Evolutionary conservation across 2,113 vertebrate species (phyloP), one percentile per base, ranked within the genome.

Genomic region (Pelecanus crispus): DNA sequence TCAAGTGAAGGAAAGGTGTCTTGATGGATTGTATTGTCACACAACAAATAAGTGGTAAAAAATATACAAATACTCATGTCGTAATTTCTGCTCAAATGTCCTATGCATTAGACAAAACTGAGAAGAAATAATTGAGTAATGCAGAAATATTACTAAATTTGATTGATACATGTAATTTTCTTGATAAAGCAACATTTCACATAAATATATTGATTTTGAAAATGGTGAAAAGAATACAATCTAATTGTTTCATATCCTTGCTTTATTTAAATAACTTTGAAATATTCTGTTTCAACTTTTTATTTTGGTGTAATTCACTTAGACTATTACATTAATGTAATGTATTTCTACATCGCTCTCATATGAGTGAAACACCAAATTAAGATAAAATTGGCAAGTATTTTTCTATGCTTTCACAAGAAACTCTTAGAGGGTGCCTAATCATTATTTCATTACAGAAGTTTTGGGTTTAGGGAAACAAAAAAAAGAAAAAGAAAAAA

Each of bases 401-500:
- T 62, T 81, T 80, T 50, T 38, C 14, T 13, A 5, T 52, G 19
- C 9, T 88, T 91, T 88, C 53, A 36, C 24, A 61, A 49, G 8
- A 11, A 32, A 24, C 4, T 75, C 45, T 45, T 42, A 72, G 25
- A 72, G 42, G 11, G 5, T 52, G 3, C 5, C 8, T 40, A 74
- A 65, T 49, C 1, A 24, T 34, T 40, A 36, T 70, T 85, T 32
- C 5, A 25, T 44, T 45, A n/a, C 11, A 81, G 9, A 81, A 72
- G 40, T 9, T 42, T 50, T 1, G 1, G 0, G 9, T 25, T 40
- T 25, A 7, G 8, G 9, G 5, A 20, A 21, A 55, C 61, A 45
- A 10, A 63, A 65, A 67, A 20, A 21, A 55, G 61, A 45, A 10
- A 63, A 65, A 67, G 5, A 3, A 29, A 26, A 25, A 17, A 36